Evolutionary conservation across 2,797 vertebrate species (phyloP).

Genomic region (Sebastiscus tertius): DNA sequence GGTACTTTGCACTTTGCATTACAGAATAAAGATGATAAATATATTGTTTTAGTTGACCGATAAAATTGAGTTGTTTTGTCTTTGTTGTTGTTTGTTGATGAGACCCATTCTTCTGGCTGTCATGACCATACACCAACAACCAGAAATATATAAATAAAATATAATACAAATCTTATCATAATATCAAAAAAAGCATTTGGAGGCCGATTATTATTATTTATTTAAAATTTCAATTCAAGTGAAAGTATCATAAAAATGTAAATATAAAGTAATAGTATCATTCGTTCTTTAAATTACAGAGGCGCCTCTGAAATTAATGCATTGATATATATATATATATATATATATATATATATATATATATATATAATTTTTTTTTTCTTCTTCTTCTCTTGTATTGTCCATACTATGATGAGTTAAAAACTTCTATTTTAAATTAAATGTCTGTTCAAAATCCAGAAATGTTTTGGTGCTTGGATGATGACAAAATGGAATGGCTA

Average conservation of each 20-base stretch:
- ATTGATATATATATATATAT: too few species aligned
- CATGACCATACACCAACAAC: neutral
- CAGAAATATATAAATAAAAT: neutral
- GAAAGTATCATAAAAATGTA: fast-evolving
- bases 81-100: neutral
- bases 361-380: too few species aligned
- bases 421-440: too few species aligned
- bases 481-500: too few species aligned
- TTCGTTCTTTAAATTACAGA: neutral
- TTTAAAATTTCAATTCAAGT: neutral
- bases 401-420: too few species aligned
- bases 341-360: too few species aligned
- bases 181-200: neutral
- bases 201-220: too few species aligned
- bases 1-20: neutral
- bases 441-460: too few species aligned
- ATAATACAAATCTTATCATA: neutral
- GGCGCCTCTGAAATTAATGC: neutral
- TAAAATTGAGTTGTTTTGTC: neutral
- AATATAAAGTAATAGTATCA: neutral
- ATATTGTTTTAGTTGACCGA: neutral
- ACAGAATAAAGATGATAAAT: neutral
- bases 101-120: too few species aligned
- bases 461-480: too few species aligned
- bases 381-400: too few species aligned